Evolutionary conservation across 2,888 invertebrate species (phyloP), one percentile per base, ranked within the genome.

Genomic region (Dolichopus griseipennis): DNA sequence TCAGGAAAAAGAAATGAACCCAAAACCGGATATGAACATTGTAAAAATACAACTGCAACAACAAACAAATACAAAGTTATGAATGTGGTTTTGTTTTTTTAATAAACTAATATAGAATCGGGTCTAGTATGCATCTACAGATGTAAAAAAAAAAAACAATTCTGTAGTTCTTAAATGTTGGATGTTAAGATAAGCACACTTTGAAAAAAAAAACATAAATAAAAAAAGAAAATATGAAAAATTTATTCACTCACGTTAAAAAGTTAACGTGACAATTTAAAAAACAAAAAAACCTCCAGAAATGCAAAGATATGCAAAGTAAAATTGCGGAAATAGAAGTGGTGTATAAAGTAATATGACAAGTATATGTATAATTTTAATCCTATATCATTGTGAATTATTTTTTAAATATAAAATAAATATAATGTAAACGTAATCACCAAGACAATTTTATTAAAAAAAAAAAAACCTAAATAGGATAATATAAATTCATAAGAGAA

Each of bases 1-100:
- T 52, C 52, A 52, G 52, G 52, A 52, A 52, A 52, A 52, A 52
- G 52, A 52, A 52, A 52, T 52, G 52, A 52, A 52, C 52, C 52
- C 52, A 52, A 52, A 52, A 52, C 52, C 52, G 52, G 52, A 52
- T 52, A 52, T 52, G 52, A 15, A 52, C 15, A 18, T 18, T 52
- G 52, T 52, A 52, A 52, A 52, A 52, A 52, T 52, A 15, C n/a
- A 52, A 6, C 9, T 52, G 15, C 52, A 52, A 52, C 15, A 15
- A 18, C 27, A 27, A 2, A 27, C 27, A 27, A 27, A 27, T 4
- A 27, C 27, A 27, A 27, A 27, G 27, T 27, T 27, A 27, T 5
- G 27, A 4, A 27, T 27, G 5, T 27, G 27, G 27, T 27, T 27
- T 27, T 27, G 3, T 27, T 27, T 27, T 27, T 27, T 4, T 27